Evolutionary conservation across 2,888 invertebrate genomes (phyloP).

Genomic region (Aphrophora alni): DNA sequence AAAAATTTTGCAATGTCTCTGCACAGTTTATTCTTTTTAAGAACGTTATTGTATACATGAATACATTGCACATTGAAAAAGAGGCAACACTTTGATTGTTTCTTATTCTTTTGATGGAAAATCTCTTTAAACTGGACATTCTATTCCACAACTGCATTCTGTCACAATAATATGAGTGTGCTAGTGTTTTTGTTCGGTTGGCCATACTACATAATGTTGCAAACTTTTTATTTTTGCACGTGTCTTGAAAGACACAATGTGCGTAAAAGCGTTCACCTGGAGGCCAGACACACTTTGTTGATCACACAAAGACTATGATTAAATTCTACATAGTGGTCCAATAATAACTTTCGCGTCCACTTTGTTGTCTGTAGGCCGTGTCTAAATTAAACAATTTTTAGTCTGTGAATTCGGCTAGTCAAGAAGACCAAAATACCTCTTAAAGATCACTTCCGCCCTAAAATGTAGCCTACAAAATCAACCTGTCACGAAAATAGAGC

Average conservation of each 20-base stretch:
- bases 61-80: no score
- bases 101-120: no score
- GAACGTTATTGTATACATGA: no score
- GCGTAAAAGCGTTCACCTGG: conserved; percentile 3
- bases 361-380: conserved; percentile 6
- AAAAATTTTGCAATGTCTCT: no score
- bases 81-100: no score
- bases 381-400: background rate
- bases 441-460: background rate
- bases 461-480: background rate
- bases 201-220: background rate
- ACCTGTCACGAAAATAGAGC: no score
- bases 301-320: background rate
- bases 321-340: background rate
- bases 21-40: no score
- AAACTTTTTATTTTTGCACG: background rate
- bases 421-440: background rate
- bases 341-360: background rate
- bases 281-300: background rate
- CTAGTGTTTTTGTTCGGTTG: background rate
- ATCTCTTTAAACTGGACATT: no score
- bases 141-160: background rate
- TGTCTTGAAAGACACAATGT: background rate
- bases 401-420: background rate
- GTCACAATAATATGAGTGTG: background rate